These are phyloP conservation scores for Vesta saturnalis DNA, from an alignment of 2,888 invertebrate species.

Conservation along the genomic window DNA sequence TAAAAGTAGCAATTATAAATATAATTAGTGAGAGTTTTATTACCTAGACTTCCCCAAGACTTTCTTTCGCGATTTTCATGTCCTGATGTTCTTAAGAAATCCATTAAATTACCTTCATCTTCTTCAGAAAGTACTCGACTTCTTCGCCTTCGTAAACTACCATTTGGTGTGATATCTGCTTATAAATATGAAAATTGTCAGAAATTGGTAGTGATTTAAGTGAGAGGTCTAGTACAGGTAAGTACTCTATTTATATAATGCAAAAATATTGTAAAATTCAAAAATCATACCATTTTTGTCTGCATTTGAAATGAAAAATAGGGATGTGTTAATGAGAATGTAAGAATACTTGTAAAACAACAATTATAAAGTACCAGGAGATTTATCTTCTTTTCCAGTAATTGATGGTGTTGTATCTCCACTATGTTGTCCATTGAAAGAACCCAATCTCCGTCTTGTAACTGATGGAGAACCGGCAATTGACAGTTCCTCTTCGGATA, in stretches of 20 bases:
- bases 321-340: no score
- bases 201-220: no score
- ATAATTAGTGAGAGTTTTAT: slow-evolving; percentile 34
- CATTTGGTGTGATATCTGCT: slow-evolving; percentile 87
- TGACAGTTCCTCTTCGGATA: slow-evolving; percentile 72
- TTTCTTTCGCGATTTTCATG: slow-evolving; percentile 81
- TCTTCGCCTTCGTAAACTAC: slow-evolving; percentile 82
- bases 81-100: slow-evolving; percentile 82
- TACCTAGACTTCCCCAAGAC: slow-evolving; percentile 86
- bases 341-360: no score
- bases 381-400: slow-evolving; percentile 63
- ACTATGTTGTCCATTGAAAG: slow-evolving; percentile 66
- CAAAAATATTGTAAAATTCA: no score
- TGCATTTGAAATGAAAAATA: no score
- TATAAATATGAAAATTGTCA: slow-evolving; percentile 13
- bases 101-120: slow-evolving; percentile 87
- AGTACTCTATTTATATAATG: no score
- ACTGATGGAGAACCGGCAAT: slow-evolving; percentile 74
- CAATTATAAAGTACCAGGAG: slow-evolving; percentile 62
- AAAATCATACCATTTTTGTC: no score
- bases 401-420: slow-evolving; percentile 48
- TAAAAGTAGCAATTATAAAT: neutral
- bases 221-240: no score
- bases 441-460: slow-evolving; percentile 72
- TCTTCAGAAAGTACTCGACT: slow-evolving; percentile 85